phyloP scores from a whole-genome alignment of 2,797 vertebrate genomes.

The Lepidocolaptes lacrymiger region DNA sequence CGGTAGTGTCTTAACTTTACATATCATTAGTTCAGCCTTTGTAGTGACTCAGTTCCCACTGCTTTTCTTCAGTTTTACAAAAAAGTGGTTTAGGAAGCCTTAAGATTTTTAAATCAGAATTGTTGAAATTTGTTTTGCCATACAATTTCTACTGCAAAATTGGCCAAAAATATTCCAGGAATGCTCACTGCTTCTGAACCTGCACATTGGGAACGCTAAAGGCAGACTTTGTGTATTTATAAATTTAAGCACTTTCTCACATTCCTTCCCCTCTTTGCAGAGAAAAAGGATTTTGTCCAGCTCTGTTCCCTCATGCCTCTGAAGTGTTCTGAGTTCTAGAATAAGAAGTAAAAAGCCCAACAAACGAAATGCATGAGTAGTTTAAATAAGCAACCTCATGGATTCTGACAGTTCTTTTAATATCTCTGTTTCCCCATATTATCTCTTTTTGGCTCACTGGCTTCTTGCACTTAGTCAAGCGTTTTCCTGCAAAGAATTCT shows the following conservation, averaged over 20 bases:
- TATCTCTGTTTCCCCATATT: background rate
- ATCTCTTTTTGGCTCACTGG: background rate
- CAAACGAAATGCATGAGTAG: rapidly evolving
- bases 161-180: background rate
- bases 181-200: background rate
- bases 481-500: background rate
- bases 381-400: background rate
- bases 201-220: background rate
- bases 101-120: background rate
- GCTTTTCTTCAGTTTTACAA: background rate
- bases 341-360: background rate
- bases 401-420: background rate
- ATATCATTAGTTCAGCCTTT: background rate
- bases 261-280: background rate
- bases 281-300: background rate
- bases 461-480: background rate
- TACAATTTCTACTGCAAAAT: background rate
- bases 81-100: background rate
- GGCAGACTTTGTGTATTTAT: background rate
- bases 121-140: background rate
- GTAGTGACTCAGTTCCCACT: background rate
- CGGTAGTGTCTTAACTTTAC: background rate
- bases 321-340: background rate
- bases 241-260: background rate
- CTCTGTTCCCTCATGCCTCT: background rate